phyloP scores from a whole-genome alignment of 1,140 invertebrate genomes.

The Diabrotica undecimpunctata region DNA sequence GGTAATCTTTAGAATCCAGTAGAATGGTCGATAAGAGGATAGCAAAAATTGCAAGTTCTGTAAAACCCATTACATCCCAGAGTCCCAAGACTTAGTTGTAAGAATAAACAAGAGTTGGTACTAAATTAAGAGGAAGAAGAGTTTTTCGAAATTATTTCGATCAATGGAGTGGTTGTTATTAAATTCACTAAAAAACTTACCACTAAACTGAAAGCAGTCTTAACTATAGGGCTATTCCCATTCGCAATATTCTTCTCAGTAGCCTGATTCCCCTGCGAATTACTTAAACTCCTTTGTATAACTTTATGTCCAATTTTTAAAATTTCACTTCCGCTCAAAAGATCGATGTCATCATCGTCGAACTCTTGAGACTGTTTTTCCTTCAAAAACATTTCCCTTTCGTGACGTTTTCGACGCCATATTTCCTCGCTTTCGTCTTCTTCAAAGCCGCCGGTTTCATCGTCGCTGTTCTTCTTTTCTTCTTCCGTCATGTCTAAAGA shows the following conservation, averaged over 20 bases:
- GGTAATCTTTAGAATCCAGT: too few species aligned
- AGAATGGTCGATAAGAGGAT: too few species aligned
- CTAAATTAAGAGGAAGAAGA: too few species aligned
- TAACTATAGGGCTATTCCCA: conserved; percentile 34
- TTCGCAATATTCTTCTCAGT: conserved; percentile 41
- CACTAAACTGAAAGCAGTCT: conserved; percentile 27
- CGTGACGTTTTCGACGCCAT: conserved; percentile 63
- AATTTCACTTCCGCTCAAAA: conserved; percentile 31
- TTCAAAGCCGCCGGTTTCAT: conserved; percentile 52
- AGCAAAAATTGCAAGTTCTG: too few species aligned
- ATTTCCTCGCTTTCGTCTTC: conserved; percentile 65
- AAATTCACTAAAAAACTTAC: conserved; percentile 34
- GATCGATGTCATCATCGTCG: conserved; percentile 21
- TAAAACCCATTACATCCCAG: too few species aligned
- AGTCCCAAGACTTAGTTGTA: too few species aligned
- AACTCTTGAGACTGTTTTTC: conserved; percentile 39
- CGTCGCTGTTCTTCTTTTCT: conserved; percentile 44
- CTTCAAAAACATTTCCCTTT: conserved; percentile 63
- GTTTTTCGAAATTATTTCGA: too few species aligned
- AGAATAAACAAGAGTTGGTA: too few species aligned
- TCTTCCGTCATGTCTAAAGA: conserved; percentile 37
- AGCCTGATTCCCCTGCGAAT: conserved; percentile 40
- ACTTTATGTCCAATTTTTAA: conserved; percentile 39
- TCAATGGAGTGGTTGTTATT: too few species aligned
- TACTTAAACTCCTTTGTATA: conserved; percentile 41